Conservation (phyloP, 2,113 vertebrate genomes). For the Camelus dromedarius region DNA sequence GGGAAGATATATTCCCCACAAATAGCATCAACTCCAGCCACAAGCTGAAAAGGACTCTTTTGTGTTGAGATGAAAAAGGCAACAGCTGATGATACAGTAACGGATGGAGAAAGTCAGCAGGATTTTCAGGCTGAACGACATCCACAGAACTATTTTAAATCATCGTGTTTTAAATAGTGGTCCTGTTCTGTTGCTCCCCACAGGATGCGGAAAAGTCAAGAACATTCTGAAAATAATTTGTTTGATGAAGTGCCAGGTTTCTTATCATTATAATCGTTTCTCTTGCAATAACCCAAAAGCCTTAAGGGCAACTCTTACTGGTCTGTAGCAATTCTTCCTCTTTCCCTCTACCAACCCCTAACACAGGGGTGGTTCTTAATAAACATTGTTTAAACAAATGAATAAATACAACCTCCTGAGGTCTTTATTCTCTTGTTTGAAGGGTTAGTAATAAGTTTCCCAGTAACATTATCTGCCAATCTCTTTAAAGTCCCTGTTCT, state of each 20-base stretch:
- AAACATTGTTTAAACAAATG: neutral
- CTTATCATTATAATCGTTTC: conserved; percentile 21
- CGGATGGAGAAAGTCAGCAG: neutral
- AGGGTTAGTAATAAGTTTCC: neutral
- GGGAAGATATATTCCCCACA: neutral
- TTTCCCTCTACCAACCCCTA: neutral
- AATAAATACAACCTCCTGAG: neutral
- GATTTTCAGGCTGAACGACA: neutral
- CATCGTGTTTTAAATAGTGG: neutral
- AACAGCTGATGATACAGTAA: neutral
- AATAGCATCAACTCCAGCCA: neutral
- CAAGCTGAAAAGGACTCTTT: neutral
- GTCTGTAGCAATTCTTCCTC: neutral
- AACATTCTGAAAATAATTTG: conserved; percentile 28
- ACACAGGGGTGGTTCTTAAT: neutral
- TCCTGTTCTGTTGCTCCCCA: neutral
- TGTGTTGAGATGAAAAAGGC: neutral
- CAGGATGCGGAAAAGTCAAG: neutral
- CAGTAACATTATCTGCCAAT: neutral
- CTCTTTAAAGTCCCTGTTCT: neutral
- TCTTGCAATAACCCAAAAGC: neutral
- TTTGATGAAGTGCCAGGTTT: conserved; percentile 9
- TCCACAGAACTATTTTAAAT: neutral
- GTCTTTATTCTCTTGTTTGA: conserved; percentile 13
- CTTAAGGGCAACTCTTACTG: neutral